These are phyloP conservation scores for Creontiades dilutus DNA, from an alignment of 2,888 invertebrate genomes.

Conservation along the genomic window DNA sequence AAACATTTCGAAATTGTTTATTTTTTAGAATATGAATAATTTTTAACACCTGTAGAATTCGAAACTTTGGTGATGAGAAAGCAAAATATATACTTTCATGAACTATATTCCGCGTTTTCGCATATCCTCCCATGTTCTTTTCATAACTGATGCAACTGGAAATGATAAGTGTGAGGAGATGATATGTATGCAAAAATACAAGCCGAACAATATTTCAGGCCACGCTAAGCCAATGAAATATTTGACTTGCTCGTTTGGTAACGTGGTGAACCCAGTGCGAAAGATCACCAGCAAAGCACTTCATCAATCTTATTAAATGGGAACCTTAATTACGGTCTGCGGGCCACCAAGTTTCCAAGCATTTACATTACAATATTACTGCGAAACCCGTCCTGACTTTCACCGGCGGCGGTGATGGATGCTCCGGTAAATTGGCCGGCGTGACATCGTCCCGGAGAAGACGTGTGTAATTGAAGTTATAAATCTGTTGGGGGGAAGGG, in stretches of 20 bases:
- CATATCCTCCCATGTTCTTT: no score
- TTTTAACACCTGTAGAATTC: no score
- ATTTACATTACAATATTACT: slow-evolving; percentile 52
- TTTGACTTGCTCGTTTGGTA: slow-evolving; percentile 1
- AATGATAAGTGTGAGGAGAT: no score
- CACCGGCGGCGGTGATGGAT: slow-evolving; percentile 43
- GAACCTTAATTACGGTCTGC: slow-evolving; percentile 42
- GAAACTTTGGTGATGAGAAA: no score
- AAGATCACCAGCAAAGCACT: slow-evolving; percentile 19
- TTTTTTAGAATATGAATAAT: no score
- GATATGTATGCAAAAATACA: not conserved
- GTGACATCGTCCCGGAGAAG: slow-evolving; percentile 38
- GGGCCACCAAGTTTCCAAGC: slow-evolving; percentile 26
- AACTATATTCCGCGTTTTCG: no score
- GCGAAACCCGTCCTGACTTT: slow-evolving; percentile 42
- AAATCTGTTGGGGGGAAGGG: not conserved
- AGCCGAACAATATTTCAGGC: not conserved
- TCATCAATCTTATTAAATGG: slow-evolving; percentile 49
- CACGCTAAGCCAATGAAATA: not conserved
- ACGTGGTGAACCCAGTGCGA: slow-evolving; percentile 20
- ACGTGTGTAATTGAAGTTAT: slow-evolving; percentile 51
- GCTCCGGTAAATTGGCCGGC: slow-evolving; percentile 44
- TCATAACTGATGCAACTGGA: no score
- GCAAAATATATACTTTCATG: no score
- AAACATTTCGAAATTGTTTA: no score